phyloP scores from a whole-genome alignment of 2,797 vertebrate species.

The Hybognathus amarus region DNA sequence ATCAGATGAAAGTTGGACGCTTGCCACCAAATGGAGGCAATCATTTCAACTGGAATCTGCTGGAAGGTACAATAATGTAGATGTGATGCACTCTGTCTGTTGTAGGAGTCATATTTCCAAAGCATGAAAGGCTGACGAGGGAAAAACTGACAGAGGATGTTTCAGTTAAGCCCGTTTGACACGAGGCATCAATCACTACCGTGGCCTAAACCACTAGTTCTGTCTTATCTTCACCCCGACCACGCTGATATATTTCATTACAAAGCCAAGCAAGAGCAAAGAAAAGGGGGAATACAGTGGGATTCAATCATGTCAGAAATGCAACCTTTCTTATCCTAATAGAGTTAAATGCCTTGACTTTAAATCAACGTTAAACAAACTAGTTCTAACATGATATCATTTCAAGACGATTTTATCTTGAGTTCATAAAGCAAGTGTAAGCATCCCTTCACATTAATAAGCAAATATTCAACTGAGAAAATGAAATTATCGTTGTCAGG shows the following conservation, averaged over 20 bases:
- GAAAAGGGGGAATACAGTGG: slow-evolving; percentile 40
- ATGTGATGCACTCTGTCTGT: slow-evolving; percentile 50
- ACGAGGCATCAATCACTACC: slow-evolving; percentile 46
- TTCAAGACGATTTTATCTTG: neutral
- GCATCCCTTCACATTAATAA: neutral
- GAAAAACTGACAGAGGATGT: slow-evolving; percentile 47
- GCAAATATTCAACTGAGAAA: neutral
- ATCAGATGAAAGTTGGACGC: slow-evolving; percentile 57
- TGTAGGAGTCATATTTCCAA: slow-evolving; percentile 44
- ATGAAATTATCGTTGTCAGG: neutral
- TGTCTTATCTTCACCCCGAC: slow-evolving; percentile 28
- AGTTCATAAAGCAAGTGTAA: neutral
- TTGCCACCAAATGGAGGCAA: slow-evolving; percentile 49
- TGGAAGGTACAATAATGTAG: slow-evolving; percentile 52
- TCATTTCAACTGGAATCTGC: slow-evolving; percentile 55
- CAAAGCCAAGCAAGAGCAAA: slow-evolving; percentile 33
- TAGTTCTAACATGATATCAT: neutral
- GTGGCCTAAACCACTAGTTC: slow-evolving; percentile 12
- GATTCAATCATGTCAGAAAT: slow-evolving; percentile 14
- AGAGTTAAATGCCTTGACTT: neutral
- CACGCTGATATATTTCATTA: slow-evolving; percentile 36
- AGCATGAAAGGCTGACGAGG: slow-evolving; percentile 44
- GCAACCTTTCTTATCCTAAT: slow-evolving; percentile 27
- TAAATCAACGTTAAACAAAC: neutral
- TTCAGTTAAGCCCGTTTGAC: slow-evolving; percentile 57